Conservation (phyloP, 1,140 invertebrate species). For the Dreissena polymorpha region DNA sequence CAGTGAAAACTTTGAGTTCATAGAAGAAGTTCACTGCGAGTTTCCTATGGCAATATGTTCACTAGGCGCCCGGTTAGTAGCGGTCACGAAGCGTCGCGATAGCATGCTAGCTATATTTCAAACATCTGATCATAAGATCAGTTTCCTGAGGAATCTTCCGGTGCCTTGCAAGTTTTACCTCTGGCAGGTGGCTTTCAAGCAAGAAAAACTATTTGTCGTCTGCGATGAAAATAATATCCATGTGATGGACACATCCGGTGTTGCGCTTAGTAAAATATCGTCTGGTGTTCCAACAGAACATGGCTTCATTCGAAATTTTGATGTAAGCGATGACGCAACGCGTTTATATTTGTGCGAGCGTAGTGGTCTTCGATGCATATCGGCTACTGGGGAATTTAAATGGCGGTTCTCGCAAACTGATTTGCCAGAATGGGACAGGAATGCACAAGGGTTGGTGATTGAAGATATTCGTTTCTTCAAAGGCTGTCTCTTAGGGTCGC, state of each 20-base stretch:
- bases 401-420: conserved; percentile 27
- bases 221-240: conserved; percentile 50
- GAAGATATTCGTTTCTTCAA: conserved; percentile 40
- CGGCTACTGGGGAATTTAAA: not conserved
- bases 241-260: conserved; percentile 3
- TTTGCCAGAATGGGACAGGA: conserved; percentile 19
- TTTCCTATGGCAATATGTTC: conserved; percentile 23
- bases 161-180: conserved; percentile 29
- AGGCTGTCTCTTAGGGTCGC: not conserved
- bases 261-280: conserved; percentile 4
- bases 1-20: not conserved
- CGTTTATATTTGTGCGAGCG: conserved; percentile 16
- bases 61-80: not conserved
- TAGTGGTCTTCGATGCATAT: conserved; percentile 13
- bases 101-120: conserved; percentile 11
- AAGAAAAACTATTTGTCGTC: conserved; percentile 12
- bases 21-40: conserved; percentile 1
- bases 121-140: not conserved
- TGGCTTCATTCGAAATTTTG: conserved; percentile 35
- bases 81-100: conserved; percentile 10
- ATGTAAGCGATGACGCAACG: conserved; percentile 25
- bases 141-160: not conserved
- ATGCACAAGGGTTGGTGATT: conserved; percentile 7
- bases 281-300: conserved; percentile 8
- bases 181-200: conserved; percentile 33